Percentiles rank a stretch among this genome's conserved stretches.
phyloP scores from a whole-genome alignment of 2,113 vertebrate genomes.

The Malurus alboscapulatus region DNA sequence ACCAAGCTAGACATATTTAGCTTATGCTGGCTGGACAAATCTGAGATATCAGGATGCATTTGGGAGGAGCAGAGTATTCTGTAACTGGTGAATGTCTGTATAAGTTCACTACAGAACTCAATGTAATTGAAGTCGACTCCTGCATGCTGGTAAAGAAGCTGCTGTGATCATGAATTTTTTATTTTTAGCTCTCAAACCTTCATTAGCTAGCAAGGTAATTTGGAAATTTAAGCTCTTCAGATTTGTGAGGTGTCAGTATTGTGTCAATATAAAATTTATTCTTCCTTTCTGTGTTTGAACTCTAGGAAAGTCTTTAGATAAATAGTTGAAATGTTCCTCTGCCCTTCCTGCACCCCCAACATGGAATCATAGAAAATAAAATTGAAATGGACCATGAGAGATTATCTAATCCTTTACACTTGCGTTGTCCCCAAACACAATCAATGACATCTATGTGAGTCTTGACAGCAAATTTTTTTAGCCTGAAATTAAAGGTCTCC shows the following conservation, averaged over 20 bases:
- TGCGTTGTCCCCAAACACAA: neutral
- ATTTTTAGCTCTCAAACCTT: neutral
- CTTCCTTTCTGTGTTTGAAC: neutral
- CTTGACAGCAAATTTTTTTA: neutral
- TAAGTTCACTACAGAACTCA: neutral
- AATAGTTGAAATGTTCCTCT: neutral
- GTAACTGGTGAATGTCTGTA: neutral
- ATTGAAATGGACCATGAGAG: neutral
- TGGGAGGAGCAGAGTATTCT: conserved; percentile 1
- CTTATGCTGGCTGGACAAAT: conserved; percentile 54
- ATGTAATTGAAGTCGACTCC: neutral
- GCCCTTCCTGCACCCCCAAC: rapidly evolving
- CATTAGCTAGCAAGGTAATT: neutral
- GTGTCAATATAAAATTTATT: neutral
- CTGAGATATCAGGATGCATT: conserved; percentile 15
- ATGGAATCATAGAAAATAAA: neutral
- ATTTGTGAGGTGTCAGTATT: neutral
- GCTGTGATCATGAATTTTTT: neutral
- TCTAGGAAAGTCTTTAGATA: neutral
- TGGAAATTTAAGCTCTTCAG: neutral
- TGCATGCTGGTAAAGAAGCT: neutral
- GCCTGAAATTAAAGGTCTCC: neutral
- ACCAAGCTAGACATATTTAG: conserved; percentile 58
- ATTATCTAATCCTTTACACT: neutral
- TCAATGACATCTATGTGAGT: neutral